Base-by-base conservation (phyloP, 2,797 vertebrate genomes). In the Diceros bicornis region DNA sequence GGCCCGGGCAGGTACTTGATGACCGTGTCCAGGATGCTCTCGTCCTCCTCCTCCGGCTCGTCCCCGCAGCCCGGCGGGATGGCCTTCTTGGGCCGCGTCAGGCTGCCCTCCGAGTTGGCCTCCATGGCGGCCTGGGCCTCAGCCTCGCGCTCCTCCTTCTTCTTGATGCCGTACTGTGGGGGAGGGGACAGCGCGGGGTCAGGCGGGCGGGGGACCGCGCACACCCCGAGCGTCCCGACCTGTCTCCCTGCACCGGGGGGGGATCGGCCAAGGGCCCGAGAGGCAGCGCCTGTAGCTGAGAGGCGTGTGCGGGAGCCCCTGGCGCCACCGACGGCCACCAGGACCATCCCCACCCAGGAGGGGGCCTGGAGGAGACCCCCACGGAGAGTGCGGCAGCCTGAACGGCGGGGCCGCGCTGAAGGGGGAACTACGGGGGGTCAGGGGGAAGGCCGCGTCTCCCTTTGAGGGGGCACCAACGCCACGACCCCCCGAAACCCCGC, bases 1-100 rank as follows among this genome's bases (percentile, higher is more conserved):
- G 99, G 99, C 23, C 99, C 99, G 0, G 99, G 99, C 97, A 99
- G 99, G 98, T 99, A 99, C 98, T 99, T 99, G 99, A 99, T 99
- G 98, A 99, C 99, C 79, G 99, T 99, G 98, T 99, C 99, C 98
- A 99, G 99, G 98, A 99, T 99, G 98, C 99, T 99, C 97, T 99
- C 99, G 47, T 99, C 99, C 69, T 99, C 99, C 34, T 99, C 99
- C 88, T 99, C 99, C 1, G 99, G 99, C 59, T 99, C 99, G 3
- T 99, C 99, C 0, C 99, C 99, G 0, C 99, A 99, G 97, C 99
- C 99, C 0, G 99, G 98, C 1, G 99, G 99, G 29, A 99, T 99
- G 0, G 99, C 99, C 98, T 99, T 99, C 98, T 99, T 99, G 6
- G 99, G 99, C 62, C 99, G 99, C 0, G 99, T 99, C 94, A 99